Percentiles rank a stretch among this genome's conserved stretches.
Conservation (phyloP, 2,888 invertebrate genomes). For the Ormyrus rosae region DNA sequence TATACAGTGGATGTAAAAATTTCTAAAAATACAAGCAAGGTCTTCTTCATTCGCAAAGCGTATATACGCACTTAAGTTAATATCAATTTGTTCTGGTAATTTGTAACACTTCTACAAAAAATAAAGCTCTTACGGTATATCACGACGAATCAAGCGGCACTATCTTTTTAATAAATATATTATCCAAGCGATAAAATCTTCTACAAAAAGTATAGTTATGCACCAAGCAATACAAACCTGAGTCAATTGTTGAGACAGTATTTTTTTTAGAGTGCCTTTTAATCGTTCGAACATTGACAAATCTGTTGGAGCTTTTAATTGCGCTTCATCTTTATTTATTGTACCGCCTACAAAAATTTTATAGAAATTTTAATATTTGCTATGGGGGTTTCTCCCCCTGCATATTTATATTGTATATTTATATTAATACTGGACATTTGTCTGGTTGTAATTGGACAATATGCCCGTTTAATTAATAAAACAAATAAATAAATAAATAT, state of each 20-base stretch:
- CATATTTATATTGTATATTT: too few relatives aligned
- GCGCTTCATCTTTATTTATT: constrained; percentile 65
- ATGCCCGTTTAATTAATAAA: background rate
- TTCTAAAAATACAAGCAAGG: constrained; percentile 55
- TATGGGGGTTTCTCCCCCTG: too few relatives aligned
- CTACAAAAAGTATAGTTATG: constrained; percentile 62
- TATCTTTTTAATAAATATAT: constrained; percentile 59
- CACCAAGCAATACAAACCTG: constrained; percentile 71
- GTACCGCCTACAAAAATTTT: constrained; percentile 41
- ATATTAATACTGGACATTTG: too few relatives aligned
- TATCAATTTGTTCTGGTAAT: constrained; percentile 11
- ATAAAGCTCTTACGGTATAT: constrained; percentile 39
- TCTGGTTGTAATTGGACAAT: too few relatives aligned
- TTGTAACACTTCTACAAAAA: constrained; percentile 33
- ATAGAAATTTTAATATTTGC: too few relatives aligned
- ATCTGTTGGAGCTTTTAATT: constrained; percentile 72
- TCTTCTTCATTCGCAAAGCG: constrained; percentile 46
- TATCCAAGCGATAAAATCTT: constrained; percentile 62
- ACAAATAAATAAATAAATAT: constrained; percentile 11
- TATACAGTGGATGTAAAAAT: constrained; percentile 50
- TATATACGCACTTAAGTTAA: constrained; percentile 28
- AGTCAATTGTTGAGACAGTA: constrained; percentile 68
- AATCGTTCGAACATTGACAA: constrained; percentile 71
- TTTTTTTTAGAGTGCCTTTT: constrained; percentile 71
- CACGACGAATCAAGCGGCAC: constrained; percentile 23